Conservation (phyloP, 1,140 invertebrate genomes). For the Drosophila sproati region DNA sequence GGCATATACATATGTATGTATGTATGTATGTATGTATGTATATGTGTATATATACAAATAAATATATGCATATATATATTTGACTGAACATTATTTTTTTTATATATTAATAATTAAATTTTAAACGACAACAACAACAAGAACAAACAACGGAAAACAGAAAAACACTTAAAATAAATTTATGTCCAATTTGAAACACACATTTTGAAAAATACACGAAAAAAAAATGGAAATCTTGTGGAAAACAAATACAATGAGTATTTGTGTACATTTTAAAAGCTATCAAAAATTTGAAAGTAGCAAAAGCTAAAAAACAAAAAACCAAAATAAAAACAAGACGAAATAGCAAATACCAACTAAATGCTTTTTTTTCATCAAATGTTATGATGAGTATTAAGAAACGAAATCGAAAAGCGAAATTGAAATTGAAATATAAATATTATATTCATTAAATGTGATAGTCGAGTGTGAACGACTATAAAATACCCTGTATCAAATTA, state of each 20-base stretch:
- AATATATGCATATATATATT: constrained; percentile 64
- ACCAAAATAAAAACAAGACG: not conserved
- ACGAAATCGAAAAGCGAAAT: constrained; percentile 3
- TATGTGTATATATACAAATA: constrained; percentile 23
- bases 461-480: constrained; percentile 53
- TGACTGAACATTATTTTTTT: constrained; percentile 78
- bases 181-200: constrained; percentile 42
- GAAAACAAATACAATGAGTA: not conserved
- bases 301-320: not conserved
- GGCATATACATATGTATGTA: constrained; percentile 11
- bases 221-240: not conserved
- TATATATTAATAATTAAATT: constrained; percentile 75
- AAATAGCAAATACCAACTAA: constrained; percentile 10
- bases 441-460: constrained; percentile 43
- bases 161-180: constrained; percentile 34
- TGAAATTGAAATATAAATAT: not conserved
- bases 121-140: constrained; percentile 35
- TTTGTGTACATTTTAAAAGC: constrained; percentile 42
- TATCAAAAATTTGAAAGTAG: constrained; percentile 49
- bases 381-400: constrained; percentile 7
- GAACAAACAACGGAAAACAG: not conserved
- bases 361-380: constrained; percentile 38
- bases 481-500: constrained; percentile 47
- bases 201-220: not conserved
- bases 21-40: constrained; percentile 19